Percentiles rank a stretch among this genome's conserved stretches.
These are phyloP conservation scores for Hypselothyrea guttata DNA, from an alignment of 2,888 invertebrate genomes.

Conservation along the genomic window DNA sequence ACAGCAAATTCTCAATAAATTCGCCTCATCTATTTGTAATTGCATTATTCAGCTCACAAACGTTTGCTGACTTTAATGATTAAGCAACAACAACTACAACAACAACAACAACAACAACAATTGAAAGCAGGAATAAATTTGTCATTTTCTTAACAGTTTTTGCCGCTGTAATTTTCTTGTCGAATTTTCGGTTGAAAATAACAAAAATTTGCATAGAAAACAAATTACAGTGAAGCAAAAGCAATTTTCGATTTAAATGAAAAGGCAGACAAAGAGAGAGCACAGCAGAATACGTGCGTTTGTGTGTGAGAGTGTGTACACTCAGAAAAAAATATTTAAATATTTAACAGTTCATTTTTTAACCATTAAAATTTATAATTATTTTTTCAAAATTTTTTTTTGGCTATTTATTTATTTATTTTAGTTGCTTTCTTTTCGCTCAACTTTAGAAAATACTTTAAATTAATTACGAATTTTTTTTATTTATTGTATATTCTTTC, in stretches of 20 bases:
- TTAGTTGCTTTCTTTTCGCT: too few species aligned
- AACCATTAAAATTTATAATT: too few species aligned
- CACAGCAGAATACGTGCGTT: slow-evolving; percentile 3
- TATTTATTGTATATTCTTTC: too few species aligned
- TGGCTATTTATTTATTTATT: too few species aligned
- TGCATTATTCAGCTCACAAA: slow-evolving; percentile 43
- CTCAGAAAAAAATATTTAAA: too few species aligned
- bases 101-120: slow-evolving; percentile 11
- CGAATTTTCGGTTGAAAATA: slow-evolving; percentile 8
- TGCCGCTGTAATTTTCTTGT: slow-evolving; percentile 4
- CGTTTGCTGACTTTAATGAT: slow-evolving; percentile 13
- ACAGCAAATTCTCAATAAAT: slow-evolving; percentile 43
- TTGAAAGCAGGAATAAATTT: slow-evolving; percentile 14
- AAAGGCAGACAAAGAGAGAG: slow-evolving; percentile 31
- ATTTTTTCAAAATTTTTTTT: too few species aligned
- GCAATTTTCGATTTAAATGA: slow-evolving; percentile 64
- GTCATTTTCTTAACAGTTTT: slow-evolving; percentile 12
- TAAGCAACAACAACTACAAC: slow-evolving; percentile 12
- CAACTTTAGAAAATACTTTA: too few species aligned
- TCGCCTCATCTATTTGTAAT: slow-evolving; percentile 50
- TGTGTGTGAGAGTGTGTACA: slow-evolving; percentile 4
- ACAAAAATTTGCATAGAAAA: slow-evolving; percentile 61
- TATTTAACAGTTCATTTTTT: too few species aligned
- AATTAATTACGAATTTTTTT: too few species aligned
- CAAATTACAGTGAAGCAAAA: slow-evolving; percentile 65